phyloP scores from a whole-genome alignment of 2,888 invertebrate genomes.

The Synanthedon andrenaeformis region DNA sequence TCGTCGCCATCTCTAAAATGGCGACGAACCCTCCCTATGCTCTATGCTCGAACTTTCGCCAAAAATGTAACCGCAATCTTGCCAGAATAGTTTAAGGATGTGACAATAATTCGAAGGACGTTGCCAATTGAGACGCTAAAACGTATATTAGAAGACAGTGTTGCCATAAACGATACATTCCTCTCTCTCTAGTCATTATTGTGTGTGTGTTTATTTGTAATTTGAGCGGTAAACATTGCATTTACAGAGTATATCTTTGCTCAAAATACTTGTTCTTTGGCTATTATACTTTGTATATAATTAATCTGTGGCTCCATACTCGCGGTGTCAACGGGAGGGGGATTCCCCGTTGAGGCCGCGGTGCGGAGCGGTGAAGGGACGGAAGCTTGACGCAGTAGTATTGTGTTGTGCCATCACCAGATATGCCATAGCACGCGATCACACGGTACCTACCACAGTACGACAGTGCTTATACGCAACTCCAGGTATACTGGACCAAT shows the following conservation, averaged over 20 bases:
- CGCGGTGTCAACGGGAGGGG: not conserved
- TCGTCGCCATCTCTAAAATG: constrained; percentile 4
- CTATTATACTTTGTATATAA: constrained; percentile 29
- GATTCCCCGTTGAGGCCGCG: not conserved
- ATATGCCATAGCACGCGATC: constrained; percentile 34
- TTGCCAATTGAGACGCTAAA: constrained; percentile 51
- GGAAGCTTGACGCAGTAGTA: constrained; percentile 48
- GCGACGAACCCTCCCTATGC: not conserved
- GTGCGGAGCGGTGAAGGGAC: constrained; percentile 1
- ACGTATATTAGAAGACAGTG: constrained; percentile 18
- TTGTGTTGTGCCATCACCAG: constrained; percentile 47
- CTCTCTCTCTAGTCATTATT: constrained; percentile 52
- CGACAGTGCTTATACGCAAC: constrained; percentile 29
- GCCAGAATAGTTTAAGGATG: constrained; percentile 51
- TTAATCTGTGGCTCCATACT: not conserved
- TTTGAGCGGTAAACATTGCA: constrained; percentile 34
- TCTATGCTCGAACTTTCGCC: constrained; percentile 15
- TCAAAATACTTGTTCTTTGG: constrained; percentile 58
- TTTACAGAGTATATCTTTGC: constrained; percentile 40
- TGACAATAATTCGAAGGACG: constrained; percentile 56
- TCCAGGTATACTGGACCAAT: constrained; percentile 61
- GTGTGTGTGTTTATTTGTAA: constrained; percentile 8
- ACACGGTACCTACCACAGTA: constrained; percentile 1
- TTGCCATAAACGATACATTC: constrained; percentile 55
- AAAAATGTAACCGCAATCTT: constrained; percentile 15